Base-by-base conservation (phyloP, 2,888 invertebrate species). In the Orthosia gracilis region DNA sequence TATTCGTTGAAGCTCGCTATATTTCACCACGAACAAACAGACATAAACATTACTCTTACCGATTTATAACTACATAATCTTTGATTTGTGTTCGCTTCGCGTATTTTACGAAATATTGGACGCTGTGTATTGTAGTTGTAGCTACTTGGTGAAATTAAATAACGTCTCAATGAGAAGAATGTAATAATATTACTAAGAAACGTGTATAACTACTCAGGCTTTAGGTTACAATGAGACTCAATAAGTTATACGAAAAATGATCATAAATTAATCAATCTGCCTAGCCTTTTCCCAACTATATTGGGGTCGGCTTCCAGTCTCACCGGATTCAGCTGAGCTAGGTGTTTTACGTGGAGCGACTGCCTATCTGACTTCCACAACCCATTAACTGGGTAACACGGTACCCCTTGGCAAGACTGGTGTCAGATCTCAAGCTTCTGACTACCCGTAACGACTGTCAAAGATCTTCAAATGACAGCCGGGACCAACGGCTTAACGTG, bases 31-130 rank as follows among this genome's bases (percentile, higher is more conserved):
- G 50, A 69, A 68, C 47, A 66, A 3, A 54, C 45, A 54, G 65
- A 69, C 70, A 78, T 58, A 52, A 70, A 62, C 83, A 67, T 78
- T 49, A 70, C 31, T 79, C 70, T 59, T 13, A 59, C 58, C 62
- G 58, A 83, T 78, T 80, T 80, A 78, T 83, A 71, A 64, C 79
- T 63, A 67, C 58, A 52, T 80, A 80, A 80, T 80, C 79, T 55
- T 67, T 80, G 83, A 83, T 80, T 80, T 80, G 58, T 83, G 79
- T 1, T 15, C 45, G 9, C 18, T 64, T 67, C 23, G 57, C 18
- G 63, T 66, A 78, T 65, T 78, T 79, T 66, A 45, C 65, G 78
- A 66, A 66, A 58, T 67, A 59, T 67, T 55, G 17, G 18, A 63
- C 52, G n/a, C 59, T 45, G 31, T 71, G 17, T 21, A 55, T 61